phyloP scores from a whole-genome alignment of 2,797 vertebrate genomes.

The Acipenser oxyrinchus region DNA sequence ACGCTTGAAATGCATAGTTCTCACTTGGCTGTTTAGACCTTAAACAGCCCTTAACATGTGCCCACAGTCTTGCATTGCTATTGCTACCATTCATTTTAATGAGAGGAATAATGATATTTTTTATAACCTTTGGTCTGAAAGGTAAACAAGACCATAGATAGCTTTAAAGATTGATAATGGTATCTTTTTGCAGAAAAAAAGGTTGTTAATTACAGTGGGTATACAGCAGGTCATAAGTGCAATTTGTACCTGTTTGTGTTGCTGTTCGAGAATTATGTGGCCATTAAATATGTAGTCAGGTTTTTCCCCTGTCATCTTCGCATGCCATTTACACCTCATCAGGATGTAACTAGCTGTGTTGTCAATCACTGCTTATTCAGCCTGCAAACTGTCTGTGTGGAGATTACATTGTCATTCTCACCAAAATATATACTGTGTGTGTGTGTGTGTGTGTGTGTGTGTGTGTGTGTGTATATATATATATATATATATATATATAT shows the following conservation, averaged over 20 bases:
- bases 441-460: too few species aligned
- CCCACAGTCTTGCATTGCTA: slow-evolving; percentile 3
- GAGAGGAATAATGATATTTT: slow-evolving; percentile 63
- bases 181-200: slow-evolving; percentile 51
- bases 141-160: slow-evolving; percentile 55
- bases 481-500: too few species aligned
- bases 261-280: slow-evolving; percentile 63
- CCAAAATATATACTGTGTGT: too few species aligned
- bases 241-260: slow-evolving; percentile 53
- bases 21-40: not conserved
- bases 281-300: slow-evolving; percentile 65
- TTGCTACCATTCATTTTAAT: slow-evolving; percentile 64
- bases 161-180: slow-evolving; percentile 25
- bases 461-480: too few species aligned
- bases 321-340: slow-evolving; percentile 65
- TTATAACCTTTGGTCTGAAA: slow-evolving; percentile 69
- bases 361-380: slow-evolving; percentile 55
- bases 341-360: slow-evolving; percentile 66
- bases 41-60: slow-evolving; percentile 1
- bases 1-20: not conserved
- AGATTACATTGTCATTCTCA: slow-evolving; percentile 24
- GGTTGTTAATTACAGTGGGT: slow-evolving; percentile 60
- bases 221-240: slow-evolving; percentile 60
- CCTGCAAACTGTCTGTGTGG: slow-evolving; percentile 41
- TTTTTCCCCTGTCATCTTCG: slow-evolving; percentile 34